These are phyloP conservation scores for Poeciliopsis infans DNA, from an alignment of 2,797 vertebrate genomes.

Conservation along the genomic window DNA sequence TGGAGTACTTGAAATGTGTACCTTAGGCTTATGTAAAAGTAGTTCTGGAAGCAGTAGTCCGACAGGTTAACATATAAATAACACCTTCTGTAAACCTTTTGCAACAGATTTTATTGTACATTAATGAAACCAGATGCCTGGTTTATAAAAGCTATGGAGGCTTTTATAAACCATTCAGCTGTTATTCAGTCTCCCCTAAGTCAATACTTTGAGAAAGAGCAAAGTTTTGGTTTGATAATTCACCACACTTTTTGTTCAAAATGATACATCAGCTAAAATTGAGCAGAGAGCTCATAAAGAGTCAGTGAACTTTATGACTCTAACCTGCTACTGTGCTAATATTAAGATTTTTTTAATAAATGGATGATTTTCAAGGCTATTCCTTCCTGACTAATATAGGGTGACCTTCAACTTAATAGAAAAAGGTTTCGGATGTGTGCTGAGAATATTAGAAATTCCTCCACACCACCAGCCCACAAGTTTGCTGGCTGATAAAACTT, in stretches of 20 bases:
- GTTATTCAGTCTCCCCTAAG: background rate
- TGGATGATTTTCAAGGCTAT: conserved; percentile 4
- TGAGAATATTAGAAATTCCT: conserved; percentile 27
- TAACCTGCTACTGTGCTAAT: conserved; percentile 29
- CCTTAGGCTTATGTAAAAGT: background rate
- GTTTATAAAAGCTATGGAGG: background rate
- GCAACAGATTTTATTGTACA: background rate
- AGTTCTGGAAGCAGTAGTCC: background rate
- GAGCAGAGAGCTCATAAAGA: conserved; percentile 1
- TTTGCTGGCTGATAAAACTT: background rate
- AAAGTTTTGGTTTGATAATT: too few species aligned
- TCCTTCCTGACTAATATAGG: conserved; percentile 28
- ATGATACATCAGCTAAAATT: background rate
- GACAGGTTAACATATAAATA: background rate
- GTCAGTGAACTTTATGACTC: conserved; percentile 14
- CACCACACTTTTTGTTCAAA: too few species aligned
- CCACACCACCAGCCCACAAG: background rate
- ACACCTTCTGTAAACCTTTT: background rate
- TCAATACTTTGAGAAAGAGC: background rate
- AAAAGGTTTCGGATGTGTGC: conserved; percentile 41
- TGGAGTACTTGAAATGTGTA: background rate
- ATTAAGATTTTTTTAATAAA: conserved; percentile 30
- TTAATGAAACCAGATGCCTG: background rate
- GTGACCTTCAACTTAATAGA: conserved; percentile 38
- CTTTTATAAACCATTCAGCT: background rate